A percentile compares a stretch with the other conserved stretches of the same genome.
Conservation (phyloP, 1,140 invertebrate species). For the Drosophila subobscura region DNA sequence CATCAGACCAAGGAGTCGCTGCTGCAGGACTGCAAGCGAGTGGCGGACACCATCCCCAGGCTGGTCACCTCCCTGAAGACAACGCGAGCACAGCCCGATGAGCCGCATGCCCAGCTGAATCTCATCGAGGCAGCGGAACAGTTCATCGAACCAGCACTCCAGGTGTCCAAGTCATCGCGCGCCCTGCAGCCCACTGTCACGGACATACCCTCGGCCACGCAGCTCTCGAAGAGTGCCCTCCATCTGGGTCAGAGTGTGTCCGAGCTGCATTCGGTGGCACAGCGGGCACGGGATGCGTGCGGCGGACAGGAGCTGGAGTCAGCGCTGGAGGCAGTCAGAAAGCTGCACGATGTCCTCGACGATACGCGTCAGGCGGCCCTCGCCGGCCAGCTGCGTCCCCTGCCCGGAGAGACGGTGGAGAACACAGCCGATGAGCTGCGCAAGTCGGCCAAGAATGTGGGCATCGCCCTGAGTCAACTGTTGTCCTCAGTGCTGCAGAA, state of each 20-base stretch:
- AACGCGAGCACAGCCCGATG: conserved; percentile 88
- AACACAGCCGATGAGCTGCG: conserved; percentile 89
- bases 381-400: conserved; percentile 88
- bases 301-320: conserved; percentile 93
- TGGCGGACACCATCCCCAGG: conserved; percentile 92
- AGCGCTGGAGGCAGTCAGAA: conserved; percentile 91
- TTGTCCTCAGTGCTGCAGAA: conserved; percentile 93
- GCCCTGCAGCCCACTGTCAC: conserved; percentile 93
- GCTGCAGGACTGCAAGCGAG: conserved; percentile 89
- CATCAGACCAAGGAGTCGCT: conserved; percentile 86
- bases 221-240: conserved; percentile 84
- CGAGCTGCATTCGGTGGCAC: conserved; percentile 89
- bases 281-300: conserved; percentile 93
- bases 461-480: conserved; percentile 90
- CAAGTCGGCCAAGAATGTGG: conserved; percentile 87
- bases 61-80: conserved; percentile 92
- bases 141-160: conserved; percentile 89
- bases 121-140: conserved; percentile 94
- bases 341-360: conserved; percentile 91
- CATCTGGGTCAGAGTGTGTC: conserved; percentile 83
- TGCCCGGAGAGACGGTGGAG: conserved; percentile 95
- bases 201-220: conserved; percentile 91
- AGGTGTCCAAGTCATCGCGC: conserved; percentile 90
- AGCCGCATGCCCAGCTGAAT: conserved; percentile 90
- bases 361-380: conserved; percentile 91